phyloP scores from a whole-genome alignment of 2,797 vertebrate genomes.

The Microhierax caerulescens region DNA sequence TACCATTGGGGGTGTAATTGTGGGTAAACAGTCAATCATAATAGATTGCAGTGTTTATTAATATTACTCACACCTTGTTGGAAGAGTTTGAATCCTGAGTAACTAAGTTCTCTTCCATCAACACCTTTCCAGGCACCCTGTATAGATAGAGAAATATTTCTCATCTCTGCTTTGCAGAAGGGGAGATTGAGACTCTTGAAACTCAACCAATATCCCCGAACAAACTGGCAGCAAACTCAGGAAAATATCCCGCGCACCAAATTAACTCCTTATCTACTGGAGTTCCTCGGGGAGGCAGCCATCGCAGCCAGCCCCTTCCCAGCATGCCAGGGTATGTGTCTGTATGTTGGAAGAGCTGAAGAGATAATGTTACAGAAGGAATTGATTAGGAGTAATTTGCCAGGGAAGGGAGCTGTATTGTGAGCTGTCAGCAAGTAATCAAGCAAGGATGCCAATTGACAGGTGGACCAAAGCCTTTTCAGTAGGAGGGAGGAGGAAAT shows the following conservation, averaged over 20 bases:
- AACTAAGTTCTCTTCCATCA: not conserved
- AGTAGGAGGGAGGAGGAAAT: conserved; percentile 65
- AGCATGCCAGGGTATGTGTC: not conserved
- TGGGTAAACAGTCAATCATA: not conserved
- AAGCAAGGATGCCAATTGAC: conserved; percentile 77
- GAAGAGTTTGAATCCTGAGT: not conserved
- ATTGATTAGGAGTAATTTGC: conserved; percentile 80
- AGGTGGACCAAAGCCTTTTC: conserved; percentile 76
- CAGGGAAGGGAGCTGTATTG: conserved; percentile 60
- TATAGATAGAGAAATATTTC: not conserved
- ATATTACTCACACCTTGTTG: not conserved
- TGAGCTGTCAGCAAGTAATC: conserved; percentile 77
- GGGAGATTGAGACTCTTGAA: not conserved
- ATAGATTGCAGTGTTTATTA: not conserved
- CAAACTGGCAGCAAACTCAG: not conserved
- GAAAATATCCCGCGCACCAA: not conserved
- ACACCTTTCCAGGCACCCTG: not conserved
- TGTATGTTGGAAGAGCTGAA: not conserved
- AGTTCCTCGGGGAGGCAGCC: not conserved
- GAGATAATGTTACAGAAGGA: conserved; percentile 66
- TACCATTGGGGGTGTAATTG: not conserved
- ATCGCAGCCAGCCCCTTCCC: not conserved
- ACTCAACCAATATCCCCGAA: not conserved
- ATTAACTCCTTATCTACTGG: not conserved
- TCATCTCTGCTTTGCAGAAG: not conserved